These are phyloP conservation scores for Dasypogon diadema DNA, from an alignment of 2,888 invertebrate species.

Conservation along the genomic window DNA sequence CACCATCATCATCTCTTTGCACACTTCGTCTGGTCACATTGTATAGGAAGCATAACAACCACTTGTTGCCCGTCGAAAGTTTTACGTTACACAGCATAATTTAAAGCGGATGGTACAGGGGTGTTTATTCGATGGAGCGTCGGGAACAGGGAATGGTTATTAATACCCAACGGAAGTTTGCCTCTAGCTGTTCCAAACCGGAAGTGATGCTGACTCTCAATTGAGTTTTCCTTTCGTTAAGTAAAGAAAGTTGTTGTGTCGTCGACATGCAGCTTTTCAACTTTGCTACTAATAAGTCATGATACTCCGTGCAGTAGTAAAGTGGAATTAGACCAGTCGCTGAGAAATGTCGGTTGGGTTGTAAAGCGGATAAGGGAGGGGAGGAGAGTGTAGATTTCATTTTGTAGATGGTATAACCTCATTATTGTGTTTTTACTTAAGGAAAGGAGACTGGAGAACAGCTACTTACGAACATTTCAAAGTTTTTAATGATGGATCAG, in stretches of 20 bases:
- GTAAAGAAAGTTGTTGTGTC: conserved; percentile 42
- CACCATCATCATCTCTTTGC: neutral
- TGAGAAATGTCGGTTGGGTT: no score
- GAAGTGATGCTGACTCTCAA: conserved; percentile 49
- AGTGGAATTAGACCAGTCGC: neutral
- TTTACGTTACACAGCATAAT: conserved; percentile 34
- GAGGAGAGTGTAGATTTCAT: conserved; percentile 24
- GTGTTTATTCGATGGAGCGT: conserved; percentile 10
- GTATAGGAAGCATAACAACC: conserved; percentile 26
- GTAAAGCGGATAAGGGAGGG: no score
- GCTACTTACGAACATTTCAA: conserved; percentile 36
- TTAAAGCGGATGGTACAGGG: conserved; percentile 24
- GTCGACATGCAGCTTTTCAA: conserved; percentile 22
- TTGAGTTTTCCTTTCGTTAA: conserved; percentile 45
- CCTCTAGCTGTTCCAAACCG: conserved; percentile 40
- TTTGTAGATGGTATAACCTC: conserved; percentile 44
- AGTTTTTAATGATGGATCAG: conserved; percentile 43
- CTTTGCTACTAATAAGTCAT: conserved; percentile 44
- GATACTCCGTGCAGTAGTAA: neutral
- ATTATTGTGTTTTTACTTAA: conserved; percentile 40
- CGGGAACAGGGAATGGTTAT: conserved; percentile 10
- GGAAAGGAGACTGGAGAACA: neutral
- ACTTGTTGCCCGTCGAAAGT: conserved; percentile 41
- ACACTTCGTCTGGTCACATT: conserved; percentile 24
- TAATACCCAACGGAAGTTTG: conserved; percentile 39